Percentiles rank a stretch among this genome's conserved stretches.
phyloP scores from a whole-genome alignment of 2,797 vertebrate genomes.

The Liparis tanakae region DNA sequence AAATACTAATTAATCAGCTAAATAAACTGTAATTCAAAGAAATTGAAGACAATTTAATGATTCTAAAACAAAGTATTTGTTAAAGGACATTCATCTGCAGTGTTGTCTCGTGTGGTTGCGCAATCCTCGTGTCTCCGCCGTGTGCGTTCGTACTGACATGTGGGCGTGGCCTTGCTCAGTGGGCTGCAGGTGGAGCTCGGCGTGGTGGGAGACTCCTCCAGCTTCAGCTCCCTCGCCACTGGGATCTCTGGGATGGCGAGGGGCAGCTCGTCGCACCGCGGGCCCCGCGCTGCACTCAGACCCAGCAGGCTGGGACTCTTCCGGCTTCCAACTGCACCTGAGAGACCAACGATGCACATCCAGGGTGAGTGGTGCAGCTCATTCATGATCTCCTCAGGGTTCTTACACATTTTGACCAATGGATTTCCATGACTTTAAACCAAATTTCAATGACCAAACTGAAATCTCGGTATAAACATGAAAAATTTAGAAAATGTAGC shows the following conservation, averaged over 20 bases:
- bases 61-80: too few species aligned
- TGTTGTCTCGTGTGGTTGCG: not conserved
- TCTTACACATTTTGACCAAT: too few species aligned
- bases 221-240: constrained; percentile 85
- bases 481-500: too few species aligned
- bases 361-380: not conserved
- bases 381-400: too few species aligned
- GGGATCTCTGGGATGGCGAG: constrained; percentile 87
- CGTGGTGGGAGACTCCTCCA: constrained; percentile 84
- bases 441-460: too few species aligned
- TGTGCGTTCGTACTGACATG: constrained; percentile 74
- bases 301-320: constrained; percentile 76
- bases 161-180: constrained; percentile 73
- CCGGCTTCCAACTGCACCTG: constrained; percentile 54
- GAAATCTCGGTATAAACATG: too few species aligned
- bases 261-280: constrained; percentile 82
- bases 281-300: constrained; percentile 70
- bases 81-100: not conserved
- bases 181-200: constrained; percentile 78
- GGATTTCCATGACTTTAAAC: too few species aligned
- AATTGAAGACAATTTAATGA: not conserved
- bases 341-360: not conserved
- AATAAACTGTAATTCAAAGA: not conserved
- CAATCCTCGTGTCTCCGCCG: too few species aligned
- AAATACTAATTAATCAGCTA: not conserved